phyloP scores from a whole-genome alignment of 2,113 vertebrate genomes.

The Eulacestoma nigropectus region DNA sequence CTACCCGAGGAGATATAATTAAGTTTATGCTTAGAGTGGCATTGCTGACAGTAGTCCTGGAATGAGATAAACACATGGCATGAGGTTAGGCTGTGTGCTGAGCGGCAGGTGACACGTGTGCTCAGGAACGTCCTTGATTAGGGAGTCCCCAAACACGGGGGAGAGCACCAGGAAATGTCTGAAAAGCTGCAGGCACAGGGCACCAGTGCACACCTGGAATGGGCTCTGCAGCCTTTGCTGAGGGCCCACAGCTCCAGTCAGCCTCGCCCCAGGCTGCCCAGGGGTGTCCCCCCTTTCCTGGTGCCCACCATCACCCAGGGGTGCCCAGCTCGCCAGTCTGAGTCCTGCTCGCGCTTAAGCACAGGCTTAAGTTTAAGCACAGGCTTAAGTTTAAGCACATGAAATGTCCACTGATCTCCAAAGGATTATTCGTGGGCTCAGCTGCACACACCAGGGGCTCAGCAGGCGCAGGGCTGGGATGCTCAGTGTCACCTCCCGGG shows the following conservation, averaged over 20 bases:
- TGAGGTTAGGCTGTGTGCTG: background rate
- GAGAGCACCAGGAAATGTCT: background rate
- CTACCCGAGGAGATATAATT: constrained; percentile 50
- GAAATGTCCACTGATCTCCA: background rate
- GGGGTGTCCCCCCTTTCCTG: background rate
- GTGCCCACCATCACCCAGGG: background rate
- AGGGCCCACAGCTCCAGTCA: fast-evolving
- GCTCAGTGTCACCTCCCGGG: background rate
- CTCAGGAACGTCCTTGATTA: background rate
- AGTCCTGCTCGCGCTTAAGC: background rate
- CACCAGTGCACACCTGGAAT: fast-evolving
- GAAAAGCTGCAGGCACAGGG: fast-evolving
- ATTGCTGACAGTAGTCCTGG: constrained; percentile 20
- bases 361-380: background rate
- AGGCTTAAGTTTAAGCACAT: background rate
- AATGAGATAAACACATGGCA: constrained; percentile 14
- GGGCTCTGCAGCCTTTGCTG: background rate
- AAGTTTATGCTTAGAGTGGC: constrained; percentile 46
- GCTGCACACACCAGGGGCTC: background rate
- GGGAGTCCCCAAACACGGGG: background rate
- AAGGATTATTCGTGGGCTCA: background rate
- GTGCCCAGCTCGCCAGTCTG: background rate
- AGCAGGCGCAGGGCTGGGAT: background rate
- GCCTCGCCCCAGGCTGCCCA: background rate
- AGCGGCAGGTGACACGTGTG: background rate